Evolutionary conservation across 2,797 vertebrate genomes (phyloP), one percentile per base, ranked within the genome.

Genomic region (Schizopygopsis pylzovi): DNA sequence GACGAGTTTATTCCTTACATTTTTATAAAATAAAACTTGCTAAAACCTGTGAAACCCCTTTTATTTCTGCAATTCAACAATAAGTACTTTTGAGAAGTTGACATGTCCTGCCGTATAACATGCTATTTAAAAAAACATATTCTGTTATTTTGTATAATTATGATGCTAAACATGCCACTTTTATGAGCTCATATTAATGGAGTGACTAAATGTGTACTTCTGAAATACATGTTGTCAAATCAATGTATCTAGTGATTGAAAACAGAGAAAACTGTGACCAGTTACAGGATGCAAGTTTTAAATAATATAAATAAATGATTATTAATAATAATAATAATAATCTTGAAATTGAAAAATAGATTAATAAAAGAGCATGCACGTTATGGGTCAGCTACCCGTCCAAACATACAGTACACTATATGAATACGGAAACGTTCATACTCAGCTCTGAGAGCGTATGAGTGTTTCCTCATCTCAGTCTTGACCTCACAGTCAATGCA

Each of bases 401-500:
- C 22, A 77, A 15, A 41, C 28, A 56, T 33, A 33, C 28, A 33
- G 28, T 18, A 3, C 6, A 11, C 33, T 41, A 15, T 41, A 70
- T 54, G 2, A 59, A 59, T 33, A 56, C 2, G 47, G 18, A 61
- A 59, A 45, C 3, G 4, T 90, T 67, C 86, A 88, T 89, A 87
- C 85, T 82, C 87, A 85, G 83, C 18, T 79, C 75, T 75, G 80
- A 84, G 79, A 76, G 49, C 52, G 41, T 54, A 68, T 41, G 79
- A 59, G 49, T 45, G 65, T 78, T 68, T 41, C 76, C 87, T 87
- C 84, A 39, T 84, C 72, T 76, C 79, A 54, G 49, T 84, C 89
- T 92, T 92, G 92, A 92, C 89, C 86, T 59, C n/a, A 76, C 90
- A 89, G 15, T 86, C 81, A 94, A 95, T 95, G 90, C 91, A 91